phyloP scores from a whole-genome alignment of 2,113 vertebrate genomes.

The Monopterus albus region DNA sequence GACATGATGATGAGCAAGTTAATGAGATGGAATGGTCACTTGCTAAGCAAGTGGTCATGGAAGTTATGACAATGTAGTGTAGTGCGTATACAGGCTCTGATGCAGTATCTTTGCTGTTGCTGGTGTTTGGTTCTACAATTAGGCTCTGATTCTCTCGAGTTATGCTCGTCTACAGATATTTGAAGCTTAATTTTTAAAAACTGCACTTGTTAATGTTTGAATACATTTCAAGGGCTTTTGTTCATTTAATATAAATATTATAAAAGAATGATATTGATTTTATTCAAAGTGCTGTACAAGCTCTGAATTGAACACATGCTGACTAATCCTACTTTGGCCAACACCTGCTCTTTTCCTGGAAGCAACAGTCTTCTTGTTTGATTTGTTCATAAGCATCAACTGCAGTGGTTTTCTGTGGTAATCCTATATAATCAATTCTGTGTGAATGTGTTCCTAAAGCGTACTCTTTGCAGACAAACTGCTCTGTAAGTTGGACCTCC shows the following conservation, averaged over 20 bases:
- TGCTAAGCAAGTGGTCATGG: not conserved
- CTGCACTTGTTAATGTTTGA: too few relatives aligned
- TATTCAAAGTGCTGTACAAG: too few relatives aligned
- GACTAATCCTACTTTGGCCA: too few relatives aligned
- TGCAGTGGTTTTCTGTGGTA: conserved; percentile 8
- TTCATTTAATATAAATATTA: too few relatives aligned
- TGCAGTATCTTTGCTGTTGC: not conserved
- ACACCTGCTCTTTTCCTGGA: not conserved
- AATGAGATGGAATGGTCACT: conserved; percentile 41
- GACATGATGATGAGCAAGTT: conserved; percentile 18
- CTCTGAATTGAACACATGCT: too few relatives aligned
- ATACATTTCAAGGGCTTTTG: too few relatives aligned
- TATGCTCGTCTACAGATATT: not conserved
- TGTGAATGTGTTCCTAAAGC: not conserved
- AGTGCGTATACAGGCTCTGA: not conserved
- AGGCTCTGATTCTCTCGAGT: not conserved
- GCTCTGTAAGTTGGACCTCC: not conserved
- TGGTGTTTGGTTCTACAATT: not conserved
- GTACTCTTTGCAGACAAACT: not conserved
- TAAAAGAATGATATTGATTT: too few relatives aligned
- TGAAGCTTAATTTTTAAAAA: too few relatives aligned
- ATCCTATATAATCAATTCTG: not conserved
- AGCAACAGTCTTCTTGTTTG: not conserved
- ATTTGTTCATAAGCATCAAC: conserved; percentile 21
- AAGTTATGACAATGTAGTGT: not conserved